Percentiles rank a stretch among this genome's conserved stretches.
These are phyloP conservation scores for Cassiopea xamachana DNA, from an alignment of 30 jellyfish, hydroid and myxozoan genomes.

Conservation along the genomic window DNA sequence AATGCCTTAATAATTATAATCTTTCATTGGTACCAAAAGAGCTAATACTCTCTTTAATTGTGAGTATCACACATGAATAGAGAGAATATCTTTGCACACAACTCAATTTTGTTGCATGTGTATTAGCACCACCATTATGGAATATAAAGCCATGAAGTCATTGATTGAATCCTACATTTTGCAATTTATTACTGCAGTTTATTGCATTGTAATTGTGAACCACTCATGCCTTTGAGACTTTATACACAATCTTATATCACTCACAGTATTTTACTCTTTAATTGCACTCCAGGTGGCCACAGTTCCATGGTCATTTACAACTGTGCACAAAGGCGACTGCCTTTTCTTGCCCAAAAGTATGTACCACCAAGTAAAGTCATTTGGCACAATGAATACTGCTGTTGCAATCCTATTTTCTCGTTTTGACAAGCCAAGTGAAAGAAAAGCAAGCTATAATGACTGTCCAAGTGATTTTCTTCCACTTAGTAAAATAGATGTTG, in stretches of 20 bases:
- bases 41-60: no score
- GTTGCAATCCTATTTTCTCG: conserved; percentile 79
- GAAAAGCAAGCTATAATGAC: conserved; percentile 18
- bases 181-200: no score
- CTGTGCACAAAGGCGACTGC: conserved; percentile 83
- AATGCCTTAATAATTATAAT: no score
- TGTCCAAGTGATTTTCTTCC: conserved; percentile 55
- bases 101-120: no score
- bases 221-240: not conserved
- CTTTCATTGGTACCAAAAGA: no score
- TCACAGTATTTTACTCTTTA: no score
- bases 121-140: no score
- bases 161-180: no score
- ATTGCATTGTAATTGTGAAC: no score
- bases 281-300: conserved; percentile 36
- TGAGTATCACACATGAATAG: no score
- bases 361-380: conserved; percentile 91
- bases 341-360: conserved; percentile 83
- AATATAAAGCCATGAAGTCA: no score
- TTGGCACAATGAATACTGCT: conserved; percentile 78
- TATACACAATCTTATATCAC: not conserved
- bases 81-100: no score
- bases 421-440: conserved; percentile 26
- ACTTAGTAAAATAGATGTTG: conserved; percentile 75
- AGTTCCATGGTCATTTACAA: conserved; percentile 81